Percentiles rank a stretch among this genome's conserved stretches.
phyloP scores from a whole-genome alignment of 2,113 vertebrate genomes.

The Noturus placidus region DNA sequence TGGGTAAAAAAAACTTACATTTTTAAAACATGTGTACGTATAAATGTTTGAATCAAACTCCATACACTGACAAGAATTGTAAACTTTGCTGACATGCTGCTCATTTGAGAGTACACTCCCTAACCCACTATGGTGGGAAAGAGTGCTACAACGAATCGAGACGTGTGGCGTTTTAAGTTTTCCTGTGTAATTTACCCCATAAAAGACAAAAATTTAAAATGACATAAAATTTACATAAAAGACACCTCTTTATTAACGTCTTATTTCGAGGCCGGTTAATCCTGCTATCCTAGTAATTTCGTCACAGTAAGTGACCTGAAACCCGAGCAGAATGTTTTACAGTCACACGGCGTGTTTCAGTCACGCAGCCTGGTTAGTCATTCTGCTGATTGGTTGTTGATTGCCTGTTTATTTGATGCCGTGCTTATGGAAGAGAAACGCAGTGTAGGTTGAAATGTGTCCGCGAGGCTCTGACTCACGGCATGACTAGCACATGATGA shows the following conservation, averaged over 20 bases:
- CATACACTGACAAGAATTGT: background rate
- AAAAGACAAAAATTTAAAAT: no score
- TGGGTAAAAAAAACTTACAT: background rate
- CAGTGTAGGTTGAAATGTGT: conserved; percentile 19
- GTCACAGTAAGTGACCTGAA: background rate
- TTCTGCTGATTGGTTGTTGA: conserved; percentile 29
- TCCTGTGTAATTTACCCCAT: conserved; percentile 5
- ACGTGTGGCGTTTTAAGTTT: background rate
- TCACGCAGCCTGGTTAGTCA: background rate
- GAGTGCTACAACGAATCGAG: background rate
- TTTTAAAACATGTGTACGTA: background rate
- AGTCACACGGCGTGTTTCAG: conserved; percentile 4
- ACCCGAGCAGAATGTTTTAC: background rate
- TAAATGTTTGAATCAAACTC: background rate
- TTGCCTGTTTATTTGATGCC: conserved; percentile 48
- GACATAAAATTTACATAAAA: no score
- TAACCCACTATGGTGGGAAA: background rate
- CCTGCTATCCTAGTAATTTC: background rate
- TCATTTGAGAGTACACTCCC: background rate
- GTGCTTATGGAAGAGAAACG: conserved; percentile 42
- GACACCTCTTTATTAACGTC: background rate
- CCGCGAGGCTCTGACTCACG: background rate
- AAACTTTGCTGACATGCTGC: background rate
- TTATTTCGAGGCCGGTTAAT: background rate
- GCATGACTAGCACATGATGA: background rate